phyloP scores from a whole-genome alignment of 2,113 vertebrate genomes.

The Lepus europaeus region DNA sequence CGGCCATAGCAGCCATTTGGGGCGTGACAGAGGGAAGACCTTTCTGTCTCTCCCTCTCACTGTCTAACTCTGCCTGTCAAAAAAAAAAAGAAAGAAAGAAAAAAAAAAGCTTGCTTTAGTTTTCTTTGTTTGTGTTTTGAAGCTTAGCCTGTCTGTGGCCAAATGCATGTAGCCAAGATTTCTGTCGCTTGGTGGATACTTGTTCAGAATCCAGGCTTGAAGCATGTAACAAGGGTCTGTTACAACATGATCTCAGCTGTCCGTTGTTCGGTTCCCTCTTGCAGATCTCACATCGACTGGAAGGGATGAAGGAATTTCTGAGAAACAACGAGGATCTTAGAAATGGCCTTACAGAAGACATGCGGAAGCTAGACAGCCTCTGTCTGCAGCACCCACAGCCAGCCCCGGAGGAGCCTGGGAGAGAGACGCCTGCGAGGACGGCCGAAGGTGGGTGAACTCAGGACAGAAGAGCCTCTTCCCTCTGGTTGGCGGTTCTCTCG shows the following conservation, averaged over 20 bases:
- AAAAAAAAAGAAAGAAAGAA: no score
- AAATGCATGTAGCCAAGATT: background rate
- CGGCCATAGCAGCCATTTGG: no score
- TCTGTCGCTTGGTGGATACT: background rate
- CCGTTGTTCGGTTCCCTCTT: constrained; percentile 1
- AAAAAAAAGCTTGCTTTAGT: no score
- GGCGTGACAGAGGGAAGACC: no score
- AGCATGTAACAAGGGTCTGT: background rate
- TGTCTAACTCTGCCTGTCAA: no score
- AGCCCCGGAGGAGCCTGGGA: constrained; percentile 3
- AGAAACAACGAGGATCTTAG: constrained; percentile 78
- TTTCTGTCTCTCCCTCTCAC: no score
- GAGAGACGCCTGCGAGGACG: constrained; percentile 3
- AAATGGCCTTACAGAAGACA: constrained; percentile 64
- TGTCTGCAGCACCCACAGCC: constrained; percentile 2
- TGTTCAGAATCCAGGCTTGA: background rate
- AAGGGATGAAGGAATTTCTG: constrained; percentile 74
- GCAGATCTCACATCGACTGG: constrained; percentile 66
- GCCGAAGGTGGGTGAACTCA: constrained; percentile 58
- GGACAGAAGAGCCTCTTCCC: background rate
- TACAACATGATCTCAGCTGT: background rate
- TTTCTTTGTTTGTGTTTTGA: constrained; percentile 27
- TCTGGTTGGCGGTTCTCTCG: constrained; percentile 8
- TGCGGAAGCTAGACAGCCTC: constrained; percentile 72
- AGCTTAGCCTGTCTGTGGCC: background rate